Percentiles rank a stretch among this genome's conserved stretches.
Evolutionary conservation across 2,888 invertebrate genomes (phyloP).

Genomic region (Melinaea marsaeus): DNA sequence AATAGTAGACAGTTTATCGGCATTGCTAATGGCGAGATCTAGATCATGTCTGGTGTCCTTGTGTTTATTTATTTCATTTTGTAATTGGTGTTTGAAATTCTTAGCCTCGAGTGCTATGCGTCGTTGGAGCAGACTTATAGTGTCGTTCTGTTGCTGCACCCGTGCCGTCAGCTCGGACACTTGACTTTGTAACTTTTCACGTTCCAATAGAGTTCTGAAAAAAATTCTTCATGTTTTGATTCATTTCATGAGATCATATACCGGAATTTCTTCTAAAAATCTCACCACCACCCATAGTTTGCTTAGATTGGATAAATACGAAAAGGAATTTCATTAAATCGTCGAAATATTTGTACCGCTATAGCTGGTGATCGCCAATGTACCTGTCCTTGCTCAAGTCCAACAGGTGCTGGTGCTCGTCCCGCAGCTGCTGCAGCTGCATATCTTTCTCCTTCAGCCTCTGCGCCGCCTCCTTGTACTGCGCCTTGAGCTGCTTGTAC

Average conservation of each 20-base stretch:
- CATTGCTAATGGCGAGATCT: conserved; percentile 79
- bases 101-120: conserved; percentile 85
- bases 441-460: conserved; percentile 83
- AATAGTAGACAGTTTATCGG: conserved; percentile 78
- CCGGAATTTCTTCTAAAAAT: too few relatives aligned
- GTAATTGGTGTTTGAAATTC: conserved; percentile 84
- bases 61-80: conserved; percentile 82
- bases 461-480: conserved; percentile 79
- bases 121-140: conserved; percentile 80
- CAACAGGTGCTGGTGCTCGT: conserved; percentile 83
- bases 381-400: conserved; percentile 85
- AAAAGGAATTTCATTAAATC: too few relatives aligned
- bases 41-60: conserved; percentile 84
- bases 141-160: conserved; percentile 80
- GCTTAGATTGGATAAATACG: too few relatives aligned
- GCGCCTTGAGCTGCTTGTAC: conserved; percentile 81
- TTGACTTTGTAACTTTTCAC: conserved; percentile 84
- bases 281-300: too few relatives aligned
- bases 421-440: conserved; percentile 80
- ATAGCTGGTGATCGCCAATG: conserved; percentile 16
- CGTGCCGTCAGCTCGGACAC: conserved; percentile 75
- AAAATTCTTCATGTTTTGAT: background rate
- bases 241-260: background rate
- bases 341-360: too few relatives aligned
- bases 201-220: conserved; percentile 81